phyloP scores from a whole-genome alignment of 2,888 invertebrate species.

The Lumbricus terrestris region DNA sequence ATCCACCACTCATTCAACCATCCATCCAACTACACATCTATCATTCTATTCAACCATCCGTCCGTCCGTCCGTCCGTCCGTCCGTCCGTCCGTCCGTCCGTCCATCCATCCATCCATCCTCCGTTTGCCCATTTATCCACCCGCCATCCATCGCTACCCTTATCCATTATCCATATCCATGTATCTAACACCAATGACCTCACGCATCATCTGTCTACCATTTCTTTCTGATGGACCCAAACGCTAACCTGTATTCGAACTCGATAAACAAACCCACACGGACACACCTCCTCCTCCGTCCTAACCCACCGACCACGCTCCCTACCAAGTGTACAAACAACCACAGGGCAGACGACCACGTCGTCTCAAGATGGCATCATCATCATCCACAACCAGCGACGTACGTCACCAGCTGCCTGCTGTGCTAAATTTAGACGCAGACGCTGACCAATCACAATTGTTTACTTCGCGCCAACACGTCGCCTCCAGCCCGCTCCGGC shows the following conservation, averaged over 20 bases:
- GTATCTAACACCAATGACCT: background rate
- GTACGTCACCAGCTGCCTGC: background rate
- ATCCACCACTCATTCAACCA: no score
- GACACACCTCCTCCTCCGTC: background rate
- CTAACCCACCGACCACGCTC: background rate
- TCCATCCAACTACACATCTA: no score
- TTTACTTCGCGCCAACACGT: slow-evolving; percentile 3
- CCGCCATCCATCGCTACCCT: background rate
- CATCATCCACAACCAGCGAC: background rate
- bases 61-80: no score
- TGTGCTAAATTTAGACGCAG: background rate
- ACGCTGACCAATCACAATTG: background rate
- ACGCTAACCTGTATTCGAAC: background rate
- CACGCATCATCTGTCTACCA: background rate
- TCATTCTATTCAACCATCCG: no score
- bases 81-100: no score
- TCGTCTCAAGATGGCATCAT: slow-evolving; percentile 3
- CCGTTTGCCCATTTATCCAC: background rate
- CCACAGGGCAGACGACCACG: background rate
- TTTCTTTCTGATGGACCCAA: background rate
- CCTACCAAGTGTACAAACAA: background rate
- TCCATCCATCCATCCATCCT: no score
- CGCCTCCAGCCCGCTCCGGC: background rate
- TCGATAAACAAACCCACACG: background rate
- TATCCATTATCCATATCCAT: background rate